Percentiles rank a stretch among this genome's conserved stretches.
phyloP scores from a whole-genome alignment of 2,797 vertebrate species.

The Scolopax bukidnonensis region DNA sequence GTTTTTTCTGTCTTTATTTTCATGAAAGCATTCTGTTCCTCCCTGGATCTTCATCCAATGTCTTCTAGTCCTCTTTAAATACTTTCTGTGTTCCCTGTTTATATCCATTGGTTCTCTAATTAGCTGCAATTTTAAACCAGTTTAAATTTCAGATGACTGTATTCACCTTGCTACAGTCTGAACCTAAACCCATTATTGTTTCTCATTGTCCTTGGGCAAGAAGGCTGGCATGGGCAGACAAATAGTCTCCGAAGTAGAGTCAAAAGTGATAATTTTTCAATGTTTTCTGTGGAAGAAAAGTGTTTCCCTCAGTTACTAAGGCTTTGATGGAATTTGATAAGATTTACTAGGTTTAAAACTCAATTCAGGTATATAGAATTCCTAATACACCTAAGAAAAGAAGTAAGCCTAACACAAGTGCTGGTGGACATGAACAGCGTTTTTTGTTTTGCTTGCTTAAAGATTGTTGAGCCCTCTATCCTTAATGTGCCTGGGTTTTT shows the following conservation, averaged over 20 bases:
- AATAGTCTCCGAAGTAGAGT: not conserved
- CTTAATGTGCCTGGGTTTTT: not conserved
- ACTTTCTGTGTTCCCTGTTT: not conserved
- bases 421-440: not conserved
- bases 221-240: not conserved
- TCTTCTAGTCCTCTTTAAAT: not conserved
- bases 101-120: not conserved
- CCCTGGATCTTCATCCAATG: not conserved
- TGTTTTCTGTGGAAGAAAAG: not conserved
- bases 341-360: constrained; percentile 46
- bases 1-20: not conserved
- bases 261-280: not conserved
- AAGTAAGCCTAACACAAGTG: not conserved
- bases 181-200: not conserved
- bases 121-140: not conserved
- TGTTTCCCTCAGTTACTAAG: not conserved
- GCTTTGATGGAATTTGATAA: constrained; percentile 17
- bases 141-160: not conserved
- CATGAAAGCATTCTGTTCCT: not conserved
- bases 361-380: constrained; percentile 32
- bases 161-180: not conserved
- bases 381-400: not conserved
- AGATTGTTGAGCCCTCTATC: not conserved
- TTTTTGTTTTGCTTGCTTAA: not conserved
- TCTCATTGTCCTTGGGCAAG: not conserved